Percentiles rank a stretch among this genome's conserved stretches.
Evolutionary conservation across 2,888 invertebrate genomes (phyloP).

Genomic region (Punctoribates punctum): DNA sequence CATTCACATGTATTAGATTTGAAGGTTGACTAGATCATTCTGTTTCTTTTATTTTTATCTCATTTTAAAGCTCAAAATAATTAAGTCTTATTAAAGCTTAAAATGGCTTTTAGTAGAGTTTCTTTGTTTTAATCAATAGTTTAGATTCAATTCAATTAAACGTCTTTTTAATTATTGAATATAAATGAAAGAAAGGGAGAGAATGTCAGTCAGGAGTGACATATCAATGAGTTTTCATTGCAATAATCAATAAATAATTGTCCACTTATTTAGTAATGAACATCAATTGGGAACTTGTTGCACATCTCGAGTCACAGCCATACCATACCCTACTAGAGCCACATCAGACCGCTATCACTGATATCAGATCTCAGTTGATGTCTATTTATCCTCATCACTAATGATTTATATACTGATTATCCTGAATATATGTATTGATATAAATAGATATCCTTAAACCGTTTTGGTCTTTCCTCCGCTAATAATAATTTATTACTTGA

Average conservation of each 20-base stretch:
- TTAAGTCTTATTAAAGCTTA: no score
- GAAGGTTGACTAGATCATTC: no score
- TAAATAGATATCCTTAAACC: not conserved
- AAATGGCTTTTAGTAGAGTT: no score
- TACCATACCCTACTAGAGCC: not conserved
- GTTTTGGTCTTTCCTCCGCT: not conserved
- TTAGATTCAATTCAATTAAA: no score
- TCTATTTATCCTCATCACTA: not conserved
- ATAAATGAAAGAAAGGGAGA: not conserved
- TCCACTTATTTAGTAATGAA: not conserved
- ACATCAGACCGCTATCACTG: no score
- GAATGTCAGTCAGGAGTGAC: not conserved
- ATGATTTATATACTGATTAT: not conserved
- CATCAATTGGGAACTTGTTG: not conserved
- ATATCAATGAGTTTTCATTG: not conserved
- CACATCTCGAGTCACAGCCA: not conserved
- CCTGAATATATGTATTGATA: not conserved
- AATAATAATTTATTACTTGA: not conserved
- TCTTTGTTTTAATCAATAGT: no score
- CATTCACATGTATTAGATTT: no score
- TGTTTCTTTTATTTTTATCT: no score
- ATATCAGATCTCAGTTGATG: not conserved
- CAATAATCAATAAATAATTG: not conserved
- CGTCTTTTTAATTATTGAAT: no score
- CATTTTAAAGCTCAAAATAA: no score